Conservation (phyloP, 2,888 invertebrate genomes). For the Tenthredo distinguenda region DNA sequence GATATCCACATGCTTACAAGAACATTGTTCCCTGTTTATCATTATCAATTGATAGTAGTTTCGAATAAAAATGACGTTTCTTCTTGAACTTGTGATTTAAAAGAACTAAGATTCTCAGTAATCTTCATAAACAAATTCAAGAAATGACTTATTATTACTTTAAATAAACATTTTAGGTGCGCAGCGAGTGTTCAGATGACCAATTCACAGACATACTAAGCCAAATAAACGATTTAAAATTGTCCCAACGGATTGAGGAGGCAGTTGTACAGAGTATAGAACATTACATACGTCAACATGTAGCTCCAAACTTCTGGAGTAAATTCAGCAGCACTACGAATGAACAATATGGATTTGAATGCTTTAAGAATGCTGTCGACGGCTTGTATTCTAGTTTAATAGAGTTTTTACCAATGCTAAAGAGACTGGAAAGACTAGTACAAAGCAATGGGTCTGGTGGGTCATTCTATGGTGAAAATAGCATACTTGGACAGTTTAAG, state of each 20-base stretch:
- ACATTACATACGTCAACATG: conserved; percentile 81
- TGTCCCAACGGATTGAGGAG: conserved; percentile 74
- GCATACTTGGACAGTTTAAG: conserved; percentile 82
- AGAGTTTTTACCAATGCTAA: conserved; percentile 80
- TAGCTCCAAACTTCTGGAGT: conserved; percentile 85
- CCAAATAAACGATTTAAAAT: conserved; percentile 71
- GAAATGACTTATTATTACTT: background rate
- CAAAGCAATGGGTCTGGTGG: conserved; percentile 78
- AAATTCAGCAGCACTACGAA: conserved; percentile 81
- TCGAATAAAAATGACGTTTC: background rate
- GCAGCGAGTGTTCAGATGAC: conserved; percentile 70
- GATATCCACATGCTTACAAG: background rate
- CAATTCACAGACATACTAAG: conserved; percentile 73
- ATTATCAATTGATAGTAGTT: background rate
- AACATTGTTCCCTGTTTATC: background rate
- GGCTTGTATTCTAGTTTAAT: conserved; percentile 82
- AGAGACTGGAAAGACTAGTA: conserved; percentile 81
- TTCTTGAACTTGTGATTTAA: background rate
- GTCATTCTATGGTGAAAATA: conserved; percentile 80
- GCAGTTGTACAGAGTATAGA: conserved; percentile 80
- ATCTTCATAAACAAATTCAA: background rate
- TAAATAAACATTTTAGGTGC: conserved; percentile 58
- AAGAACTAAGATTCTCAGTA: background rate
- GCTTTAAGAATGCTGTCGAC: conserved; percentile 85
- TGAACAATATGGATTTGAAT: conserved; percentile 82